phyloP scores from a whole-genome alignment of 2,888 invertebrate genomes.

The Falcaria lacertinaria region DNA sequence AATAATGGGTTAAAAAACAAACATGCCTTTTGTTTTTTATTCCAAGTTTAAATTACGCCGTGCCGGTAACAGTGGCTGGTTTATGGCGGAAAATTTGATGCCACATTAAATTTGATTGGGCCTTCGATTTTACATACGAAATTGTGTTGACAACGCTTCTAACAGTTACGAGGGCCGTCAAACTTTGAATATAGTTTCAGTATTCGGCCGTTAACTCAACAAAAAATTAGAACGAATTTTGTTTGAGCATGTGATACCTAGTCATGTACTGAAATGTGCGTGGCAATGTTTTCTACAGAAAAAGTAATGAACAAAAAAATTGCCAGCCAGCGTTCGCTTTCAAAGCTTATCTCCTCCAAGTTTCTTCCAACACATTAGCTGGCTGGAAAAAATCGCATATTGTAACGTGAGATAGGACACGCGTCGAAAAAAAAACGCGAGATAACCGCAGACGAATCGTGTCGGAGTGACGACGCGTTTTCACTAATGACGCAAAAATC shows the following conservation, averaged over 20 bases:
- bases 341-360: constrained; percentile 62
- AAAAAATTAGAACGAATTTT: not conserved
- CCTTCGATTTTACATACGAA: too few species aligned
- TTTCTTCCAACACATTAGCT: constrained; percentile 72
- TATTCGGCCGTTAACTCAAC: not conserved
- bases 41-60: constrained; percentile 27
- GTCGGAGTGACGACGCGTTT: constrained; percentile 60
- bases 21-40: constrained; percentile 35
- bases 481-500: constrained; percentile 73
- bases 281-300: constrained; percentile 22
- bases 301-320: constrained; percentile 37
- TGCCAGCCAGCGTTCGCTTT: constrained; percentile 52
- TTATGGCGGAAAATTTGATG: too few species aligned
- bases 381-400: constrained; percentile 65
- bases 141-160: too few species aligned
- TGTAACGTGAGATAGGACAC: constrained; percentile 64
- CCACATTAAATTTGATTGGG: too few species aligned
- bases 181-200: too few species aligned
- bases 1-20: constrained; percentile 48
- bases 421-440: constrained; percentile 56
- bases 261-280: constrained; percentile 20
- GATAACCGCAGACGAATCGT: constrained; percentile 78
- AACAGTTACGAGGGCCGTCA: too few species aligned
- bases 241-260: constrained; percentile 2
- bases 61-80: too few species aligned